Percentiles rank a stretch among this genome's conserved stretches.
These are phyloP conservation scores for Corythornis leucogaster DNA, from an alignment of 2,797 vertebrate species.

Conservation along the genomic window DNA sequence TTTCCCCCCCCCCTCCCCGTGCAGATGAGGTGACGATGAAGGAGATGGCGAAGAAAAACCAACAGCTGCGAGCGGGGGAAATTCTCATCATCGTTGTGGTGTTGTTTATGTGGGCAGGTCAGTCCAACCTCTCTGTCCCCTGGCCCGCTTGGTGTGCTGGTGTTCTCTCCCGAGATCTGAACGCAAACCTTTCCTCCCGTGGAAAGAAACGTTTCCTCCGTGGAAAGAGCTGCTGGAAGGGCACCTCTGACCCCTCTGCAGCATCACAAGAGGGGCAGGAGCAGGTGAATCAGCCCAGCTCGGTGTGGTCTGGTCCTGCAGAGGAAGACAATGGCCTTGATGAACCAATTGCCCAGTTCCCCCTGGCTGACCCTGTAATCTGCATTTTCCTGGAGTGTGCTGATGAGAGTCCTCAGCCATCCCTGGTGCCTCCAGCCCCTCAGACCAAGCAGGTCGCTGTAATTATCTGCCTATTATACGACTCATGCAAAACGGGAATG, in stretches of 20 bases:
- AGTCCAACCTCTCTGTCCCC: not conserved
- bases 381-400: not conserved
- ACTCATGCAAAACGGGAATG: not conserved
- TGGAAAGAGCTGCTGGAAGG: fast-evolving
- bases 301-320: not conserved
- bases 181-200: not conserved
- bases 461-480: not conserved
- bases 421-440: not conserved
- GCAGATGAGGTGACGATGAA: conserved; percentile 93
- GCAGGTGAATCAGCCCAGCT: not conserved
- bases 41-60: conserved; percentile 84
- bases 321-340: not conserved
- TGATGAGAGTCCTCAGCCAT: not conserved
- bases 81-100: conserved; percentile 96
- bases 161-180: not conserved
- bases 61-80: conserved; percentile 91
- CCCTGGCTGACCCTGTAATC: not conserved
- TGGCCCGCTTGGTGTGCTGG: not conserved
- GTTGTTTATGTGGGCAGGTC: conserved; percentile 98
- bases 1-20: not conserved
- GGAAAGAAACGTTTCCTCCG: not conserved
- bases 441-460: not conserved
- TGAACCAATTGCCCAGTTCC: not conserved
- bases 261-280: not conserved
- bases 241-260: not conserved